These are phyloP conservation scores for Drosophila paulistorum DNA, from an alignment of 1,140 invertebrate genomes.

Conservation along the genomic window DNA sequence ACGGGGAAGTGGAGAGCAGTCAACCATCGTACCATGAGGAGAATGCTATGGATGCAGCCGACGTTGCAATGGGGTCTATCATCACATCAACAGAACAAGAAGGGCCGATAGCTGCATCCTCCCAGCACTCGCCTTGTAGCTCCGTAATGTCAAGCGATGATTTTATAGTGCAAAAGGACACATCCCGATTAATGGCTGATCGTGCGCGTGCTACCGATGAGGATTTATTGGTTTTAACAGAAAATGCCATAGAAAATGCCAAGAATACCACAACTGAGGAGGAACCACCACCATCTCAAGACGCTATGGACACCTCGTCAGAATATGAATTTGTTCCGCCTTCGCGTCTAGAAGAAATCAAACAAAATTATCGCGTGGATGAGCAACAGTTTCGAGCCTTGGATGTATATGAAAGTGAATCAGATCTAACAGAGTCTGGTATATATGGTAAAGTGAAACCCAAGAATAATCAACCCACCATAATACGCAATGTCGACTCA, in stretches of 20 bases:
- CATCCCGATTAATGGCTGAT: conserved; percentile 54
- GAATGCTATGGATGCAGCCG: conserved; percentile 72
- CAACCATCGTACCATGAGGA: conserved; percentile 55
- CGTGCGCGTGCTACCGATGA: conserved; percentile 63
- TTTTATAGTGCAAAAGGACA: conserved; percentile 77
- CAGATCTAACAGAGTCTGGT: conserved; percentile 73
- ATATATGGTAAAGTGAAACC: conserved; percentile 68
- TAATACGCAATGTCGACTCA: conserved; percentile 63
- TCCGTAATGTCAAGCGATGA: conserved; percentile 77
- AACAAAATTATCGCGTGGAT: conserved; percentile 71
- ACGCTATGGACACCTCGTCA: conserved; percentile 42
- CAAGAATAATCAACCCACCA: conserved; percentile 47
- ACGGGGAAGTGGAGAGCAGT: conserved; percentile 26
- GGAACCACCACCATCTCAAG: not conserved
- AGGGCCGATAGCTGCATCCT: not conserved
- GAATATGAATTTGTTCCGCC: conserved; percentile 69
- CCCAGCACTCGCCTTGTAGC: conserved; percentile 57
- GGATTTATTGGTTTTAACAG: conserved; percentile 64
- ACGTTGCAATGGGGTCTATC: conserved; percentile 43
- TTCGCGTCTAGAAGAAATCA: conserved; percentile 52
- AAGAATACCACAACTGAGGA: conserved; percentile 38
- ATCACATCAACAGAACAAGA: conserved; percentile 12
- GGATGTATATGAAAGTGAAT: conserved; percentile 81
- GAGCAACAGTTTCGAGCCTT: conserved; percentile 70
- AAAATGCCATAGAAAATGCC: conserved; percentile 45